Percentiles rank a stretch among this genome's conserved stretches.
phyloP scores from a whole-genome alignment of 2,888 invertebrate genomes.

The Nycteola revayana region DNA sequence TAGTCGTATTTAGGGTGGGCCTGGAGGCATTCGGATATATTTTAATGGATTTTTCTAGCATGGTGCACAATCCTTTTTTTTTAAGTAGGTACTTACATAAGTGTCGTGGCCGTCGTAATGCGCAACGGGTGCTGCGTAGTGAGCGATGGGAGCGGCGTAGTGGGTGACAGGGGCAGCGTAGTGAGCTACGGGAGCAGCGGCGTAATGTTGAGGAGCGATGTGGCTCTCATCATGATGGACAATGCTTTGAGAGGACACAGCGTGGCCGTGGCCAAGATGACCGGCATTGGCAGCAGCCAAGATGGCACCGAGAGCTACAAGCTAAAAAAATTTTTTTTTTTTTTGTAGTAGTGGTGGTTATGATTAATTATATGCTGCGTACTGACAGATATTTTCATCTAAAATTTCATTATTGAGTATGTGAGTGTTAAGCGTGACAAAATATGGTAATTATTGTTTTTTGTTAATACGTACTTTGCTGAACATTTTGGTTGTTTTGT shows the following conservation, averaged over 20 bases:
- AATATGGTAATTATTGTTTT: background rate
- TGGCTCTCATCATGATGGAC: slow-evolving; percentile 54
- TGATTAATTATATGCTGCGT: too few species aligned
- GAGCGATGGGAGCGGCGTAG: slow-evolving; percentile 27
- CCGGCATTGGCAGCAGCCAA: slow-evolving; percentile 72
- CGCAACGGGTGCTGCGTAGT: slow-evolving; percentile 32
- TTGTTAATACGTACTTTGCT: slow-evolving; percentile 41
- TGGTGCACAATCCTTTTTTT: too few species aligned
- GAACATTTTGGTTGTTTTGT: slow-evolving; percentile 36
- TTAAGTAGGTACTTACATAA: slow-evolving; percentile 32
- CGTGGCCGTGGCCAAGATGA: slow-evolving; percentile 37
- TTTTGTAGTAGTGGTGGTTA: too few species aligned
- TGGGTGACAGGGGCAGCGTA: slow-evolving; percentile 34
- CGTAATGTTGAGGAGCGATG: slow-evolving; percentile 33
- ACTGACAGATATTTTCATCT: too few species aligned
- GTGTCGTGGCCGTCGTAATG: slow-evolving; percentile 44
- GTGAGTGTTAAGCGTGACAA: too few species aligned
- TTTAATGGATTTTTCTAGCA: too few species aligned
- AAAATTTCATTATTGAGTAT: too few species aligned
- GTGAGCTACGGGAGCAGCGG: slow-evolving; percentile 37
- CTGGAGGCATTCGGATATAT: too few species aligned
- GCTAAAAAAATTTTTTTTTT: slow-evolving; percentile 13
- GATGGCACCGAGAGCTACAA: slow-evolving; percentile 33
- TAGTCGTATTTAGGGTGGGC: slow-evolving; percentile 43
- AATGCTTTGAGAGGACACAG: slow-evolving; percentile 60